phyloP scores from a whole-genome alignment of 2,797 vertebrate genomes.

The Ptychadena robeensis region DNA sequence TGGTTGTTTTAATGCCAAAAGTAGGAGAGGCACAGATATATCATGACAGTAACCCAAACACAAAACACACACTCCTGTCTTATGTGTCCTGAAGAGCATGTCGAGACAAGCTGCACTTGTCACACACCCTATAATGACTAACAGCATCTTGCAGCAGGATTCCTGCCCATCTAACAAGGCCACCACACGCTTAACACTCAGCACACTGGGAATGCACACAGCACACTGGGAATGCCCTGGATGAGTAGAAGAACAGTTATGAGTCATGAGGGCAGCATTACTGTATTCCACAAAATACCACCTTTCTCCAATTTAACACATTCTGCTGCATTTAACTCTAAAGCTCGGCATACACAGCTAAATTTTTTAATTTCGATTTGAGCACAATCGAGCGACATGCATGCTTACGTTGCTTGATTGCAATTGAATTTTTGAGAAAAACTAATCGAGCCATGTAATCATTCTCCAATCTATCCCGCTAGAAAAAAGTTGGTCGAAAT shows the following conservation, averaged over 20 bases:
- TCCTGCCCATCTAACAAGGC: constrained; percentile 22
- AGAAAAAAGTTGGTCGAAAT: too few species aligned
- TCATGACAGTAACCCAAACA: constrained; percentile 50
- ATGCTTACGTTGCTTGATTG: too few species aligned
- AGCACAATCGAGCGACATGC: too few species aligned
- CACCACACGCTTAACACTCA: constrained; percentile 10
- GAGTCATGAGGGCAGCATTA: background rate
- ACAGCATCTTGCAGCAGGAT: constrained; percentile 16
- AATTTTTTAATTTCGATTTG: too few species aligned
- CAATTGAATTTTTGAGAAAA: too few species aligned
- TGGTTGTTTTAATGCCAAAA: constrained; percentile 14
- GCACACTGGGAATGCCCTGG: constrained; percentile 3
- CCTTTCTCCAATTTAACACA: too few species aligned
- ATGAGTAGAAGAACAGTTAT: background rate
- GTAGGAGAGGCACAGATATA: constrained; percentile 8
- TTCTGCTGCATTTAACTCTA: too few species aligned
- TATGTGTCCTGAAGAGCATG: constrained; percentile 24
- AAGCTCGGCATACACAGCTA: too few species aligned
- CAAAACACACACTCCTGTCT: constrained; percentile 7
- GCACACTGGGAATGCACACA: constrained; percentile 16
- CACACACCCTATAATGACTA: constrained; percentile 48
- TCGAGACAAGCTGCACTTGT: constrained; percentile 23
- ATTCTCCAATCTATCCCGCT: too few species aligned
- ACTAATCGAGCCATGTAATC: too few species aligned
- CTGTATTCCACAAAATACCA: background rate